Evolutionary conservation across 2,888 invertebrate species (phyloP), one percentile per base, ranked within the genome.

Genomic region (Hesperia comma): DNA sequence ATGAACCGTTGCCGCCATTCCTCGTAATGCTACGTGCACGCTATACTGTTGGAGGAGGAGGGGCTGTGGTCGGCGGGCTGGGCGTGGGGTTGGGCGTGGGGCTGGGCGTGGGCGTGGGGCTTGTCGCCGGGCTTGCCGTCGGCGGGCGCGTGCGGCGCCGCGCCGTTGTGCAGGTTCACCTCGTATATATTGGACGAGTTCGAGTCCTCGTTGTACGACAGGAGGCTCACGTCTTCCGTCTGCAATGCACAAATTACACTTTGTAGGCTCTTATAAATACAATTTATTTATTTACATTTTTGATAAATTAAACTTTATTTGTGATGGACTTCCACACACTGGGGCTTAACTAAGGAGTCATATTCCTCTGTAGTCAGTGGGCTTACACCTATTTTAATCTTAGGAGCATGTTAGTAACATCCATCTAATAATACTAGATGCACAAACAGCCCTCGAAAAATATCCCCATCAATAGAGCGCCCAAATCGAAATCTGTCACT

Each of bases 11-110:
- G 83, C 21, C 92, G 84, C 92, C 92, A 90, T 61, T 82, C 82
- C 70, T 86, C 86, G 82, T 91, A 90, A 67, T 87, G 91, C 92
- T 92, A 92, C 86, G 92, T 88, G 74, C 90, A 89, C 1, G 85
- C 90, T 56, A 92, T 88, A 64, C 79, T 80, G 78, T 78, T 85
- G 6, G 88, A 83, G 0, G 87, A 79, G 2, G 88, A 83, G 1
- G 85, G 76, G 0, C 79, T 70, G 62, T 77, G 81, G 58, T 84
- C 75, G 4, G 73, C 26, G 61, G 61, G 0, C 41, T 58, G 40
- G 61, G 51, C n/a, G n/a, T n/a, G n/a, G n/a, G 61, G 53, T 41
- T 61, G 41, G 15, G 68, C 15, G 71, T 62, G 33, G 62, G 67
- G 40, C 67, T 66, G 21, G 37, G 79, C 78, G 3, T 77, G 61